phyloP scores from a whole-genome alignment of 2,888 invertebrate species.

The Keiferia lycopersicella region DNA sequence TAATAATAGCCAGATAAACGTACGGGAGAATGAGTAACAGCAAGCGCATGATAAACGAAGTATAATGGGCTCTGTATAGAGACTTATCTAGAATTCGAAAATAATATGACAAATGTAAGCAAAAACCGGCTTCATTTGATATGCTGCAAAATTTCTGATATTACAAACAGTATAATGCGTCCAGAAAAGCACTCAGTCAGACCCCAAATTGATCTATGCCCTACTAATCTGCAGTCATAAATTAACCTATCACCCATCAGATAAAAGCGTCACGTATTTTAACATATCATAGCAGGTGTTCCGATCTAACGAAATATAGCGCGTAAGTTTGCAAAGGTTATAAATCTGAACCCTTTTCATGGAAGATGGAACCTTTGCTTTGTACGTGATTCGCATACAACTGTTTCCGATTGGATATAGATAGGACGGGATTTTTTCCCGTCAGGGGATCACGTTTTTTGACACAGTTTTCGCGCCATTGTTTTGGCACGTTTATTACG shows the following conservation, averaged over 20 bases:
- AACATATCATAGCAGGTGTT: constrained; percentile 29
- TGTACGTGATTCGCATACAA: constrained; percentile 39
- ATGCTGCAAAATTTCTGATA: too few species aligned
- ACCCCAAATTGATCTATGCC: background rate
- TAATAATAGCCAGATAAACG: too few species aligned
- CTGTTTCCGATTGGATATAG: constrained; percentile 31
- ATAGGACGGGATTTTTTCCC: constrained; percentile 29
- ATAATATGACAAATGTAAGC: too few species aligned
- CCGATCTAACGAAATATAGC: constrained; percentile 34
- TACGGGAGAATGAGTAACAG: too few species aligned
- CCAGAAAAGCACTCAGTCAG: background rate
- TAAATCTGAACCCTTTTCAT: constrained; percentile 46
- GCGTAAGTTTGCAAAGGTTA: constrained; percentile 37
- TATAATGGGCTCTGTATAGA: too few species aligned
- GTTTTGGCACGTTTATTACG: background rate
- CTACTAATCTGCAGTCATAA: background rate
- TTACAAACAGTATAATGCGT: too few species aligned
- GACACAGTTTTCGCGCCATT: constrained; percentile 7
- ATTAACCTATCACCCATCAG: constrained; percentile 17
- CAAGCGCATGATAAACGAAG: too few species aligned
- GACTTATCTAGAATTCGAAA: too few species aligned
- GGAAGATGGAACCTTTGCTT: constrained; percentile 39
- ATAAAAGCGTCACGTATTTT: constrained; percentile 14
- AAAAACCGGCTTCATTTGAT: too few species aligned
- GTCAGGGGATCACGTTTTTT: constrained; percentile 20